A percentile compares a stretch with the other conserved stretches of the same genome.
Evolutionary conservation across 2,113 vertebrate species (phyloP).

Genomic region (Campylomormyrus tamandua): DNA sequence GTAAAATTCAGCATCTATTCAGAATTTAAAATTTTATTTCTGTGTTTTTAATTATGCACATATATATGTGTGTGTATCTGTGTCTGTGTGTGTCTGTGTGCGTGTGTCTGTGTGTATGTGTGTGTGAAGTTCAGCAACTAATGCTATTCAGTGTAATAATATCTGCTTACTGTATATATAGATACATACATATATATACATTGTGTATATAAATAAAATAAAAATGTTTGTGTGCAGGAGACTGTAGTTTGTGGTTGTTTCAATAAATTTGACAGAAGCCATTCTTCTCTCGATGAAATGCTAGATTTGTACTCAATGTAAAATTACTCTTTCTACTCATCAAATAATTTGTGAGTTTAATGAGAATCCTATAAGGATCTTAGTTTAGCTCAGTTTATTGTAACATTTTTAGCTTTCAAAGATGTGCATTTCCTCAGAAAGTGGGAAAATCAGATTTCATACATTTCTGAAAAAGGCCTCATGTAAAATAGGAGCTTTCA

Average conservation of each 20-base stretch:
- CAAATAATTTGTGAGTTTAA: slow-evolving; percentile 30
- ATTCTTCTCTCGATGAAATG: slow-evolving; percentile 31
- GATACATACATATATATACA: not conserved
- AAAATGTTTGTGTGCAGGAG: not conserved
- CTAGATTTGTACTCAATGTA: slow-evolving; percentile 46
- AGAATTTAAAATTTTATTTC: not conserved
- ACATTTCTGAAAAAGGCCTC: not conserved
- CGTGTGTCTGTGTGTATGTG: not conserved
- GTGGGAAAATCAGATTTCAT: not conserved
- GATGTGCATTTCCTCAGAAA: not conserved
- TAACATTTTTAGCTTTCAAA: slow-evolving; percentile 22
- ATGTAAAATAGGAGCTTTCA: not conserved
- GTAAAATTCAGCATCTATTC: not conserved
- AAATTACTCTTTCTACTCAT: slow-evolving; percentile 43
- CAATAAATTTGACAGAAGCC: slow-evolving; percentile 18
- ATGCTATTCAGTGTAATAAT: slow-evolving; percentile 16
- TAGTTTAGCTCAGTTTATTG: slow-evolving; percentile 24
- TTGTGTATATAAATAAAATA: not conserved
- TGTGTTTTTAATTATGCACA: not conserved
- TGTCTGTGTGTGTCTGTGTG: not conserved
- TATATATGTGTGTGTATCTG: not conserved
- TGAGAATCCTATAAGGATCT: slow-evolving; percentile 27
- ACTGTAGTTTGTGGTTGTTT: not conserved
- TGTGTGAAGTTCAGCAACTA: not conserved
- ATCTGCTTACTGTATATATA: not conserved